phyloP scores from a whole-genome alignment of 2,888 invertebrate genomes.

The Callinectes sapidus region DNA sequence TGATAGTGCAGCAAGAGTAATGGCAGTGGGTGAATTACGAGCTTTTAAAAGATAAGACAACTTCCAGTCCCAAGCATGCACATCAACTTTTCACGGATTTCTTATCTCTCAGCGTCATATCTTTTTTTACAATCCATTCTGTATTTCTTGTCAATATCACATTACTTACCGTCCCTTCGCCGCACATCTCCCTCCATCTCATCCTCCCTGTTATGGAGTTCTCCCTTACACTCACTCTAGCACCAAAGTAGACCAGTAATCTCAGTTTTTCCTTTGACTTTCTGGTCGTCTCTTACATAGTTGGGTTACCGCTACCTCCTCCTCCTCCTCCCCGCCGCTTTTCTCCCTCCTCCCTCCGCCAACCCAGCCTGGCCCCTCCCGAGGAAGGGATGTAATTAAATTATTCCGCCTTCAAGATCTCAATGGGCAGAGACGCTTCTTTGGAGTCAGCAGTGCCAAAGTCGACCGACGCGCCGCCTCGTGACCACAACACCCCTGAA shows the following conservation, averaged over 20 bases:
- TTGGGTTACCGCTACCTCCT: constrained; percentile 21
- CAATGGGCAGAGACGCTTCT: constrained; percentile 59
- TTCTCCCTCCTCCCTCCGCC: constrained; percentile 6
- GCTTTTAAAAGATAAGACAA: not conserved
- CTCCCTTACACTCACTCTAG: constrained; percentile 41
- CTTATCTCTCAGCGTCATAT: not conserved
- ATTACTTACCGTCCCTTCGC: not conserved
- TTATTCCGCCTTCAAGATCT: constrained; percentile 59
- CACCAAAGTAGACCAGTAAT: constrained; percentile 42
- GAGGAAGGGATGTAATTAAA: constrained; percentile 63
- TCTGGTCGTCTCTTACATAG: constrained; percentile 45
- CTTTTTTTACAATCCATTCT: not conserved
- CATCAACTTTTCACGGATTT: constrained; percentile 3
- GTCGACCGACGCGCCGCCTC: constrained; percentile 31
- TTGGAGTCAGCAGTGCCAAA: constrained; percentile 52
- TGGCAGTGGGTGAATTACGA: not conserved
- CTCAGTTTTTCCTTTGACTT: constrained; percentile 50
- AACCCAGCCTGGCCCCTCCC: constrained; percentile 14
- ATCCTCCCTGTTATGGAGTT: constrained; percentile 11
- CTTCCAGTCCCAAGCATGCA: not conserved
- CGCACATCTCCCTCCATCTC: not conserved
- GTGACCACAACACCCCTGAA: constrained; percentile 11
- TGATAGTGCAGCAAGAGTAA: not conserved
- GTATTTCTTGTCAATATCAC: constrained; percentile 24
- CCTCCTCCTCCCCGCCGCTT: not conserved